These are phyloP conservation scores for Drosophila mojavensis DNA, from an alignment of 1,140 invertebrate species.

Conservation along the genomic window DNA sequence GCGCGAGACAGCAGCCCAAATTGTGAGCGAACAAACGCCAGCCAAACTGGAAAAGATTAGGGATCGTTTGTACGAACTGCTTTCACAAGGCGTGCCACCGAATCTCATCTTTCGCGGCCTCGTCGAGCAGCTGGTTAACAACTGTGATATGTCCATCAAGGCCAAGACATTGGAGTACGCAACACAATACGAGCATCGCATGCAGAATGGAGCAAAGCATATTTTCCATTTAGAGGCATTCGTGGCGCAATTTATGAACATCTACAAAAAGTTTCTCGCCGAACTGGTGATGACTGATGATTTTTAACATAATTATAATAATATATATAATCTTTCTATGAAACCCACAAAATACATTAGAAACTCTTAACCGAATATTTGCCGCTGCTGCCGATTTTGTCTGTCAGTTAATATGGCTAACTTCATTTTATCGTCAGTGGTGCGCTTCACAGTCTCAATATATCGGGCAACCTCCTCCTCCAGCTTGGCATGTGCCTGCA, in stretches of 20 bases:
- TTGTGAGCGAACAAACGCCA: slow-evolving; percentile 94
- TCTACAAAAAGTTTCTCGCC: slow-evolving; percentile 94
- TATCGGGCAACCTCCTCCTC: slow-evolving; percentile 85
- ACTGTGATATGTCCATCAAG: slow-evolving; percentile 96
- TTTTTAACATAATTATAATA: slow-evolving; percentile 52
- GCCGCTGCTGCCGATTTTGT: slow-evolving; percentile 40
- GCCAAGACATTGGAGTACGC: slow-evolving; percentile 93
- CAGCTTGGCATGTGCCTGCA: slow-evolving; percentile 85
- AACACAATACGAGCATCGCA: slow-evolving; percentile 94
- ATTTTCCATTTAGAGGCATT: slow-evolving; percentile 99
- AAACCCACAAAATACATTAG: slow-evolving; percentile 29
- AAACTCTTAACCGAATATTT: slow-evolving; percentile 14
- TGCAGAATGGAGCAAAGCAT: slow-evolving; percentile 95
- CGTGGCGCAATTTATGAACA: slow-evolving; percentile 97
- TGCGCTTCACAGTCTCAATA: slow-evolving; percentile 85
- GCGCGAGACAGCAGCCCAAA: slow-evolving; percentile 93
- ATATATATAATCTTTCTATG: slow-evolving; percentile 16
- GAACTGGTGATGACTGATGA: slow-evolving; percentile 86
- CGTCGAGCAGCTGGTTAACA: slow-evolving; percentile 92
- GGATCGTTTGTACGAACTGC: slow-evolving; percentile 95
- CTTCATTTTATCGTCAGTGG: slow-evolving; percentile 86
- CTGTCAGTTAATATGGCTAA: slow-evolving; percentile 60
- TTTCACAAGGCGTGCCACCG: slow-evolving; percentile 96
- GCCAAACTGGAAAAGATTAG: slow-evolving; percentile 93
- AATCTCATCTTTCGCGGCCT: slow-evolving; percentile 97